phyloP scores from a whole-genome alignment of 2,888 invertebrate genomes.

The Exocentrus adspersus region DNA sequence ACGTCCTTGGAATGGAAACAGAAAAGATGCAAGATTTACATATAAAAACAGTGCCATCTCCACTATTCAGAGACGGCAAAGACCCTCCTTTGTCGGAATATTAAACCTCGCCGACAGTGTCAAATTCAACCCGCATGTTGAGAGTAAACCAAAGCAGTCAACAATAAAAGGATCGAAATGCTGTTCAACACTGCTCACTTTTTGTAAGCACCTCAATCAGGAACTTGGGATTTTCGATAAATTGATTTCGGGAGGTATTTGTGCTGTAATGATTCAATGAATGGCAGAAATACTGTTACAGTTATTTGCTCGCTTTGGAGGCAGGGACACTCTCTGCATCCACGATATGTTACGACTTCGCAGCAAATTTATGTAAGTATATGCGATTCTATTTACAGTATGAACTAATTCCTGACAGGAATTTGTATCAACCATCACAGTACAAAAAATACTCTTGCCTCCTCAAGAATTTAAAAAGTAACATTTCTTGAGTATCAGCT shows the following conservation, averaged over 20 bases:
- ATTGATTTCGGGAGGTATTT: constrained; percentile 32
- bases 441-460: no score
- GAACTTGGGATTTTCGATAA: constrained; percentile 35
- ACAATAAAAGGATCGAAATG: constrained; percentile 31
- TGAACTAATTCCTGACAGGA: no score
- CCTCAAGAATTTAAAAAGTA: no score
- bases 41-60: background rate
- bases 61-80: constrained; percentile 16
- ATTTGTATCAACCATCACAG: no score
- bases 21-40: background rate
- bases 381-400: background rate
- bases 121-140: constrained; percentile 45
- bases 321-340: constrained; percentile 9
- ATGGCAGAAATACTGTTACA: constrained; percentile 30
- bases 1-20: no score
- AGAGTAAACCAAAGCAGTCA: constrained; percentile 39
- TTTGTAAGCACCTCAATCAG: constrained; percentile 33
- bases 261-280: constrained; percentile 30
- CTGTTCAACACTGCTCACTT: constrained; percentile 27
- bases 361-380: background rate
- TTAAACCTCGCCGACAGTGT: constrained; percentile 42
- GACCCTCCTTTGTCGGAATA: constrained; percentile 32
- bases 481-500: no score
- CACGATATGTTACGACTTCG: constrained; percentile 3
- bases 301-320: constrained; percentile 26